Base-by-base conservation (phyloP, 92 coral and sea anemone species). In the Virgularia gustaviana region DNA sequence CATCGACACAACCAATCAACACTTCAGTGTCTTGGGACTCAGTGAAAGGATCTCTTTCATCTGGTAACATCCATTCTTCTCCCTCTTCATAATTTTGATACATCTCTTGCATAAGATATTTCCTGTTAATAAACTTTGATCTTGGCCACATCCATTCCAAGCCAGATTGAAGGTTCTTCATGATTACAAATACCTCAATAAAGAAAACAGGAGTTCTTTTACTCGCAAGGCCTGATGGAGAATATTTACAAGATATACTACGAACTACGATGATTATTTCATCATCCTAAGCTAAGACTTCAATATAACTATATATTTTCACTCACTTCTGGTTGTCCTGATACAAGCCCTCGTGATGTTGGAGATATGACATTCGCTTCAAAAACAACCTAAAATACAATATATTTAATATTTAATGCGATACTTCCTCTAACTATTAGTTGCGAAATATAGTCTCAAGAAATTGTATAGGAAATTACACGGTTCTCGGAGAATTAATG, bases 41-140 rank as follows among this genome's bases (percentile, higher is more conserved):
- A 6, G 97, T 91, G 37, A 91, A 91, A 6, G 97, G 97, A 52
- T 91, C 97, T 20, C 88, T 81, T 74, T 88, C 95, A 31, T 91
- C 97, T n/a, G 95, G 95, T 16, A 91, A 84, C 58, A 53, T 66
- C 97, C 97, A 91, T 16, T 88, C 97, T 58, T 91, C 97, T 0
- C 94, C 97, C 10, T 90, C 95, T 36, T 90, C 97, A 67, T 32
- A 90, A 43, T 88, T 80, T 25, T 83, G 82, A 79, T 82, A 90
- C 97, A 90, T 90, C 64, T 90, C 97, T 28, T 90, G 90, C 97
- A 90, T 90, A 59, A 83, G 82, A 70, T 82, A 90, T 62, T 85
- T 88, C 49, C 97, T 84, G 83, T 88, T 90, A 62, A 88, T 78
- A 65, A 90, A 90, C 79, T 88, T 90, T 36, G 85, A 59, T 53